Base-by-base conservation (phyloP, 2,113 vertebrate genomes). In the Brienomyrus brachyistius region DNA sequence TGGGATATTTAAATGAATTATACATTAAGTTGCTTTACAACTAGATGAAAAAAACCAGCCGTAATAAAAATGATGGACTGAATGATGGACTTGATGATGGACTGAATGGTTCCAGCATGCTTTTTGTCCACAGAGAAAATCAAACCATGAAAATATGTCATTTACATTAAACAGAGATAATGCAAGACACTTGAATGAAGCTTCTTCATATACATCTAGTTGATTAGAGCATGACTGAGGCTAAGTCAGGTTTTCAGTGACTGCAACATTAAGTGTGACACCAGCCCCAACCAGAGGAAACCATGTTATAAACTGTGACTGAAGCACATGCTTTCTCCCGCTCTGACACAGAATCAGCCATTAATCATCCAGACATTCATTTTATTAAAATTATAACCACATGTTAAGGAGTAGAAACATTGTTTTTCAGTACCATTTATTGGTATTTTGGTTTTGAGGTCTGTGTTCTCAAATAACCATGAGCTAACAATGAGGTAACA, bases 321-420 rank as follows among this genome's bases (percentile, higher is more conserved):
- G 48, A 89, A 52, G 48, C 70, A 88, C 40, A 77, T 43, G 45
- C 70, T 45, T 80, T 52, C 47, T 52, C 10, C 2, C n/a, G 50
- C 70, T 51, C 70, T 7, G 11, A 50, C 1, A 35, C 47, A 51
- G 13, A 77, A 45, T 62, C 31, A 62, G 6, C 40, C 40, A 80
- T 80, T 77, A 52, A 74, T 77, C n/a, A 51, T 89, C 48, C 88
- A 80, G 62, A 89, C 85, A 35, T 54, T 50, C 11, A 23, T 87
- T 87, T 6, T 87, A 56, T 87, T 87, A 87, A 52, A 87, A 87
- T 87, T 87, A 87, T 87, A 89, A 89, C 48, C 88, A 51, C 47
- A 80, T 89, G 88, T 89, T 51, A 51, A 88, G 47, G n/a, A 74
- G 48, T 31, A 35, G 48, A 47, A 21, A 77, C 27, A 15, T 74